Evolutionary conservation across 2,888 invertebrate species (phyloP), one percentile per base, ranked within the genome.

Genomic region (Spisula solida): DNA sequence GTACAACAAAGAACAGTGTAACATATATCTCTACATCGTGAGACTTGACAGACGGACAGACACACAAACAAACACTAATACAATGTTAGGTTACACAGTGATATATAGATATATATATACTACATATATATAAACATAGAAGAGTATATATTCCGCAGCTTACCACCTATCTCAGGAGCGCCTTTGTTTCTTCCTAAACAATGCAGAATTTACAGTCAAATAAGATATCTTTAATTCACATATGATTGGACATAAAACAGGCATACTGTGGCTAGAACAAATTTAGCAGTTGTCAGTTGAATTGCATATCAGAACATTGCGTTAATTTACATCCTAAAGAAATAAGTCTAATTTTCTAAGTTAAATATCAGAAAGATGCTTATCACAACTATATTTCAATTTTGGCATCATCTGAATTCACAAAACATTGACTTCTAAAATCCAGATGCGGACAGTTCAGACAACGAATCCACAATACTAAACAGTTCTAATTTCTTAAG

Each of bases 161-260:
- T 85, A 85, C 85, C 85, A 56, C 85, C 85, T 16, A 55, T 78
- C 41, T 85, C 85, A 25, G 85, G 85, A 41, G 78, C 80, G 1
- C 48, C 16, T 79, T 51, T 78, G 51, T 79, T 70, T 79, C 75
- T 78, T 56, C 85, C 85, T 85, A 51, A n/a, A 85, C 56, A 56
- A 66, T 66, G 25, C 25, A 66, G 60, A 66, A 66, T 66, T 66
- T 66, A 66, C 25, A 66, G 25, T 66, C 41, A 41, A 41, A 41
- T 41, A 41, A 41, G 0, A 25, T 4, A 66, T 66, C 25, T n/a
- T 66, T 10, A n/a, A 0, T 66, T 25, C 60, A 25, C 6, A 18
- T 20, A 2, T 6, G 1, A 20, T 55, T 55, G 8, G 20, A 55
- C 55, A 55, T 18, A 20, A 55, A 5, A 47, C 47, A 47, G 47